Evolutionary conservation across 2,888 invertebrate species (phyloP).

Genomic region (Lycocerus yunnanus): DNA sequence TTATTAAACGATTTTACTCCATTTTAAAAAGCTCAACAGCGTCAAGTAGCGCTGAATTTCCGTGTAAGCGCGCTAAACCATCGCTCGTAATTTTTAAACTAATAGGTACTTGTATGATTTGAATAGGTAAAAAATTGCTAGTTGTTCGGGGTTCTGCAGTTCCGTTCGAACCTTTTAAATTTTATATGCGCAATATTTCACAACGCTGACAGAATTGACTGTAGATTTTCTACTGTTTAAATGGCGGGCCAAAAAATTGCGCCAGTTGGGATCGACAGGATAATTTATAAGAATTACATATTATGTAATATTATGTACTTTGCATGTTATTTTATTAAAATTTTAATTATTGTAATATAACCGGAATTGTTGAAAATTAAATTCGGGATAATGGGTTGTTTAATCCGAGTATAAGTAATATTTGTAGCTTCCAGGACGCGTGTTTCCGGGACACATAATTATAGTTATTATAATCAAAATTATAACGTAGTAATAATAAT

Average conservation of each 20-base stretch:
- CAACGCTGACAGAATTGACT: background rate
- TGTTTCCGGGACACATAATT: background rate
- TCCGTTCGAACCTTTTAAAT: background rate
- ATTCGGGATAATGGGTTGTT: background rate
- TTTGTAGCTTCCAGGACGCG: background rate
- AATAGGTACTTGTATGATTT: background rate
- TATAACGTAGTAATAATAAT: background rate
- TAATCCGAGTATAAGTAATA: background rate
- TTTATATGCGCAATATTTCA: background rate
- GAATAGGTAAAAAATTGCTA: background rate
- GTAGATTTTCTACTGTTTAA: background rate
- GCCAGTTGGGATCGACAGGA: background rate
- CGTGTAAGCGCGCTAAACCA: background rate
- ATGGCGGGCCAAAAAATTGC: background rate
- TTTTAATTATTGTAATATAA: background rate
- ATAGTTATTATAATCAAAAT: background rate
- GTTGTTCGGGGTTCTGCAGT: background rate
- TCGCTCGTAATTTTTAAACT: background rate
- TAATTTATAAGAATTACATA: background rate
- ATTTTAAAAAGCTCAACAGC: background rate
- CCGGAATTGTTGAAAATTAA: background rate
- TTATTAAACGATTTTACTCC: background rate
- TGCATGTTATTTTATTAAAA: background rate
- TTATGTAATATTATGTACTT: background rate
- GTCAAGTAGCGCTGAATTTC: no score